Percentiles rank a stretch among this genome's conserved stretches.
These are phyloP conservation scores for Ursus arctos DNA, from an alignment of 2,113 vertebrate species.

Conservation along the genomic window DNA sequence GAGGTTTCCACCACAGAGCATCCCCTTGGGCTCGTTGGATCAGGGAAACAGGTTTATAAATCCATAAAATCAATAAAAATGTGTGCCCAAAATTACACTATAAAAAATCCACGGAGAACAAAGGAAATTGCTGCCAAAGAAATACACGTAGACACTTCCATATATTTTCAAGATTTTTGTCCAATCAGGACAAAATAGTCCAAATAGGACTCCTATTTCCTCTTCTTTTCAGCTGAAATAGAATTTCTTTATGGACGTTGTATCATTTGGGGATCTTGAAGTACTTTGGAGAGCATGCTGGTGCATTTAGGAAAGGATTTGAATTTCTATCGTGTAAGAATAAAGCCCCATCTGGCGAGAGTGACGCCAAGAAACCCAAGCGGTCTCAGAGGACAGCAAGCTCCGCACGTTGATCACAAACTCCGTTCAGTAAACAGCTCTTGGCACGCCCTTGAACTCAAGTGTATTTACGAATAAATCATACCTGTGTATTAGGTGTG, in stretches of 20 bases:
- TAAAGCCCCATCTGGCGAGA: not conserved
- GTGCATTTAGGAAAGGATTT: not conserved
- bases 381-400: not conserved
- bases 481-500: fast-evolving
- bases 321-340: not conserved
- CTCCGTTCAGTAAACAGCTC: not conserved
- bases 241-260: not conserved
- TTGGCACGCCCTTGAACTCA: too few species aligned
- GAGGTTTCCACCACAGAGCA: not conserved
- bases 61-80: not conserved
- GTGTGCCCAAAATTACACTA: not conserved
- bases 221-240: too few species aligned
- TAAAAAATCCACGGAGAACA: not conserved
- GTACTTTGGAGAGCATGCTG: not conserved
- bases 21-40: not conserved
- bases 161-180: not conserved
- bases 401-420: not conserved
- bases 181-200: not conserved
- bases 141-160: not conserved
- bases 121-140: not conserved
- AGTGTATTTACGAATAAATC: not conserved
- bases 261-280: not conserved
- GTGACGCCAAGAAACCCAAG: not conserved
- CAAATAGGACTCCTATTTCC: not conserved
- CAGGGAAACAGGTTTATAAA: not conserved